phyloP scores from a whole-genome alignment of 2,113 vertebrate genomes.

The Otolemur garnettii region DNA sequence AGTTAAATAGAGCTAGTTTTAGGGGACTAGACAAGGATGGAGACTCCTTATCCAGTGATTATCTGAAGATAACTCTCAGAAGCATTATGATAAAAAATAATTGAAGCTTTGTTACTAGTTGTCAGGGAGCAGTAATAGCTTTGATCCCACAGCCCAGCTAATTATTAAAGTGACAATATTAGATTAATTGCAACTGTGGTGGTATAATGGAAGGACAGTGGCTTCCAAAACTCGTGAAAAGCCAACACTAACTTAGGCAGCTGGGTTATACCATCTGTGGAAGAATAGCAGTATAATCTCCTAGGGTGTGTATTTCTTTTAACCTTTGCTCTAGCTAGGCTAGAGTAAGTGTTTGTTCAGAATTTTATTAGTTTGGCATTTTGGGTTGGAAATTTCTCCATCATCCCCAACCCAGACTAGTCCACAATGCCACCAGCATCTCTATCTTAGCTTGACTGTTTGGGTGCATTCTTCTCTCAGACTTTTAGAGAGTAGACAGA shows the following conservation, averaged over 20 bases:
- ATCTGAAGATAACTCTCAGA: conserved; percentile 61
- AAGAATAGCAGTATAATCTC: neutral
- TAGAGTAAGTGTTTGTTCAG: neutral
- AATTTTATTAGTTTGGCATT: conserved; percentile 11
- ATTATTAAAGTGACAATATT: conserved; percentile 34
- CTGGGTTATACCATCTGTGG: neutral
- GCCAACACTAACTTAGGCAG: neutral
- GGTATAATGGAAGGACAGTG: conserved; percentile 2
- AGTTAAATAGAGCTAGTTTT: conserved; percentile 16
- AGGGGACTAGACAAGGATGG: neutral
- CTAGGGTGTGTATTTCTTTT: neutral
- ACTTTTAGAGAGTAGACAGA: neutral
- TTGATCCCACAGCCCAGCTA: neutral
- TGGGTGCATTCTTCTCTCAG: no score
- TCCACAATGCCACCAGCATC: no score
- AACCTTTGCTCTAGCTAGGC: neutral
- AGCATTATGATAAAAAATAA: conserved; percentile 67
- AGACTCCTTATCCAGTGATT: conserved; percentile 21
- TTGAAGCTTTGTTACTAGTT: conserved; percentile 47
- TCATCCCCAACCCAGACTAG: neutral
- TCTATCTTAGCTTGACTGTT: neutral
- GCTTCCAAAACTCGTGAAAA: neutral
- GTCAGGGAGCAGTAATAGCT: conserved; percentile 24
- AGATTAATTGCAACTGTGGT: conserved; percentile 37
- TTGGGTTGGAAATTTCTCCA: neutral